Percentiles rank a stretch among this genome's conserved stretches.
Conservation (phyloP, 2,113 vertebrate species). For the Poicephalus meyeri region DNA sequence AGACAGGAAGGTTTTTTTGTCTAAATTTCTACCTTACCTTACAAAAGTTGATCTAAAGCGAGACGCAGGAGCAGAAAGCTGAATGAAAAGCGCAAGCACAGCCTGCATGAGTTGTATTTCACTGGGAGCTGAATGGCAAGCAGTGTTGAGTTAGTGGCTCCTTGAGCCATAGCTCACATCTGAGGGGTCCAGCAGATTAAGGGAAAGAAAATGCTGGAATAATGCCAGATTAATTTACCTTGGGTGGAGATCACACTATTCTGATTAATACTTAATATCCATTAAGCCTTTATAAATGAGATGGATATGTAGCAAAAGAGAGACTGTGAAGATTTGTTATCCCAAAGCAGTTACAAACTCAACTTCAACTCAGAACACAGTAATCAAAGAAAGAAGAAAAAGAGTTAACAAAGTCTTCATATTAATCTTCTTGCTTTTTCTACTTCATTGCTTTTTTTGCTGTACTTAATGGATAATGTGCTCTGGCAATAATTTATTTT, state of each 20-base stretch:
- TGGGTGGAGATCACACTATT: background rate
- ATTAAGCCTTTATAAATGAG: background rate
- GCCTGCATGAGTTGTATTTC: rapidly evolving
- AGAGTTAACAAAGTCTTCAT: background rate
- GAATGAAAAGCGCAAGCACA: background rate
- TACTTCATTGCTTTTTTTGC: background rate
- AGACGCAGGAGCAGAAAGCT: rapidly evolving
- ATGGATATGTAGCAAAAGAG: background rate
- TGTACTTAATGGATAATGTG: background rate
- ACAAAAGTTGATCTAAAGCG: background rate
- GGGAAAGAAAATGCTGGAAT: background rate
- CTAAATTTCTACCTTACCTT: background rate
- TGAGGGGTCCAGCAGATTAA: background rate
- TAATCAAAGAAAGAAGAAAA: background rate
- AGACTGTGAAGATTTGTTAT: background rate
- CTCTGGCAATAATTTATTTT: background rate
- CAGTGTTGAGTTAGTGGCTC: rapidly evolving
- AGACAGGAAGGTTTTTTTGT: background rate
- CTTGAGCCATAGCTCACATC: background rate
- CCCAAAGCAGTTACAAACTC: background rate
- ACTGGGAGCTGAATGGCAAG: background rate
- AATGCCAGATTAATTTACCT: background rate
- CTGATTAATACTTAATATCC: background rate
- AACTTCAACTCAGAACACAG: background rate
- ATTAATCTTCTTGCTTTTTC: background rate